phyloP scores from a whole-genome alignment of 2,113 vertebrate genomes.

The Nycticebus coucang region DNA sequence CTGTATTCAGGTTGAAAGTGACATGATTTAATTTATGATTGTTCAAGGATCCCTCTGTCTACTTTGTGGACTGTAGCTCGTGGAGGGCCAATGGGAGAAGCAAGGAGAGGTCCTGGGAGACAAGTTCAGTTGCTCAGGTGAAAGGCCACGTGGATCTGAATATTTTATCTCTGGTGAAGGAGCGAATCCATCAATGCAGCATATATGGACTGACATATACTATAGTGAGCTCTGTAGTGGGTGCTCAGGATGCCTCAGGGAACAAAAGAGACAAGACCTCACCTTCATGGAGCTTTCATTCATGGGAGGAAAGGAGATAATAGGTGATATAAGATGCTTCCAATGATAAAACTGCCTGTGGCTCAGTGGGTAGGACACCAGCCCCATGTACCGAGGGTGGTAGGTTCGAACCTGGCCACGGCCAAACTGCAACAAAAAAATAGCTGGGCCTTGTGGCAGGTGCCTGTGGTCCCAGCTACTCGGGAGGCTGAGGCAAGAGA shows the following conservation, averaged over 20 bases:
- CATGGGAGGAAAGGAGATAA: background rate
- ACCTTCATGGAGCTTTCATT: background rate
- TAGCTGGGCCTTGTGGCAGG: too few species aligned
- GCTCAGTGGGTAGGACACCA: too few species aligned
- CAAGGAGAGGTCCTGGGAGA: background rate
- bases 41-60: slow-evolving; percentile 23
- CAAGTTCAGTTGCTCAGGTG: background rate
- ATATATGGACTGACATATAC: background rate
- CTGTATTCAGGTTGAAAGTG: background rate
- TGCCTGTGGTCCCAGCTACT: too few species aligned
- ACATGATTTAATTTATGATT: background rate
- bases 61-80: background rate
- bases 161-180: background rate
- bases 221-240: background rate
- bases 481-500: too few species aligned
- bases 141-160: background rate
- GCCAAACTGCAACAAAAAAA: too few species aligned
- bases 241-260: background rate
- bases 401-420: too few species aligned
- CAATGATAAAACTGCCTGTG: background rate
- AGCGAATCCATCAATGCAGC: background rate
- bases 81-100: background rate
- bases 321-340: background rate
- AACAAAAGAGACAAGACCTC: background rate
- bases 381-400: too few species aligned